Percentiles rank a stretch among this genome's conserved stretches.
Conservation (phyloP, 2,113 vertebrate species). For the Cheilinus undulatus region DNA sequence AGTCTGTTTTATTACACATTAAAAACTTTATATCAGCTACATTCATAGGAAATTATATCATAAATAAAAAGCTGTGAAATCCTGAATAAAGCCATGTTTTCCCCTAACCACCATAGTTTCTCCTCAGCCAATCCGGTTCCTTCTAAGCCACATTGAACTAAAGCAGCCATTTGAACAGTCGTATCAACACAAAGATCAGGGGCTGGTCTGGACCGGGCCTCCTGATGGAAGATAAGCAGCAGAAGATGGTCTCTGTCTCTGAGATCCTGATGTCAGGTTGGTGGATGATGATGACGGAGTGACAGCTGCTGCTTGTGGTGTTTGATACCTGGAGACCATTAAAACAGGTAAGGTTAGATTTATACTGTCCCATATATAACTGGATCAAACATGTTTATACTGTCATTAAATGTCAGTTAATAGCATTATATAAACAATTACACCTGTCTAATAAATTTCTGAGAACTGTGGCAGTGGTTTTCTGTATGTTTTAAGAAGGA, state of each 20-base stretch:
- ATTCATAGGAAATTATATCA: too few species aligned
- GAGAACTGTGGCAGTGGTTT: too few species aligned
- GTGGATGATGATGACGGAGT: constrained; percentile 86
- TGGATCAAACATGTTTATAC: too few species aligned
- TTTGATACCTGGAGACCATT: constrained; percentile 87
- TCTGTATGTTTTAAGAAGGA: too few species aligned
- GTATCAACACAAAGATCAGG: constrained; percentile 30
- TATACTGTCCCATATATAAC: too few species aligned
- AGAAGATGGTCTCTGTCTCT: constrained; percentile 78
- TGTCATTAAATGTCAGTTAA: too few species aligned
- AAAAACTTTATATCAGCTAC: too few species aligned
- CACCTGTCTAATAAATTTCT: too few species aligned
- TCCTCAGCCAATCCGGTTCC: background rate
- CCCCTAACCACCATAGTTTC: background rate
- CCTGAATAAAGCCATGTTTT: constrained; percentile 11
- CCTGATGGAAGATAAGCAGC: constrained; percentile 59
- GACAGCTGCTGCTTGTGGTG: constrained; percentile 85
- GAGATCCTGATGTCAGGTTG: constrained; percentile 79
- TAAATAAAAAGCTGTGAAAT: background rate
- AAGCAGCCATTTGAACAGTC: constrained; percentile 2
- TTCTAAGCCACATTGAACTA: constrained; percentile 29
- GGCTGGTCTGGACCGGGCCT: constrained; percentile 46
- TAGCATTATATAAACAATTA: too few species aligned
- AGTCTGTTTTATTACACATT: too few species aligned
- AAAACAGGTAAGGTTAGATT: background rate